These are phyloP conservation scores for Zaprionus lachaisei DNA, from an alignment of 1,140 invertebrate species.

Conservation along the genomic window DNA sequence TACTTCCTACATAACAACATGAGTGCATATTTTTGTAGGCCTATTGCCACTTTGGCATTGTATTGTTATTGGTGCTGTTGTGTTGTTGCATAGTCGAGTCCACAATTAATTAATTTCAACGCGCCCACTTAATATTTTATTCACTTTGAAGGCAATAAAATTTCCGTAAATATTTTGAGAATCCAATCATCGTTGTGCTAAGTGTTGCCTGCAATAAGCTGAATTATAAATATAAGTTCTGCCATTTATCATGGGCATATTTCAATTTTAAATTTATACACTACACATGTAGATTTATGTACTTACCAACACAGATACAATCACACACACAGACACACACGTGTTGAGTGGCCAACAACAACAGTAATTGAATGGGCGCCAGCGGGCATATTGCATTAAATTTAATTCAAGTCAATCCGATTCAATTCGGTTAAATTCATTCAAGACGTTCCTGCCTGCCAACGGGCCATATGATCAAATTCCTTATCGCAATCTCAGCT, in stretches of 20 bases:
- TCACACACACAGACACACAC: not conserved
- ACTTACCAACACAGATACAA: conserved; percentile 1
- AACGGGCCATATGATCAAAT: conserved; percentile 10
- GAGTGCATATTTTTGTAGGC: conserved; percentile 4
- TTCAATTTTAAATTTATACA: conserved; percentile 49
- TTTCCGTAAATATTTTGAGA: conserved; percentile 61
- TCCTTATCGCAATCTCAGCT: conserved; percentile 32
- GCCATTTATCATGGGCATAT: conserved; percentile 46
- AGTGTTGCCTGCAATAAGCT: conserved; percentile 36
- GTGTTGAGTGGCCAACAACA: conserved; percentile 2
- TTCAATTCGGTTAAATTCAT: conserved; percentile 6
- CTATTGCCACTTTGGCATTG: not conserved
- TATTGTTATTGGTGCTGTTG: not conserved
- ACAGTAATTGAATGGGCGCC: conserved; percentile 10
- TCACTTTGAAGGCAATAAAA: conserved; percentile 43
- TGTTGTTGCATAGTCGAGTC: conserved; percentile 1
- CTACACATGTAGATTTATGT: conserved; percentile 53
- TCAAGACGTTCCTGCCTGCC: not conserved
- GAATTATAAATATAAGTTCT: conserved; percentile 39
- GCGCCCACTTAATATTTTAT: conserved; percentile 48
- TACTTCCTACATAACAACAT: not conserved
- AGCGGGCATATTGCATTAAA: conserved; percentile 48
- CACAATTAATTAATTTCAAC: conserved; percentile 31
- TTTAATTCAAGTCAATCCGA: conserved; percentile 44
- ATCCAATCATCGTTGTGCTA: conserved; percentile 49